Conservation (phyloP, 2,797 vertebrate species). For the Pteronotus mesoamericanus region DNA sequence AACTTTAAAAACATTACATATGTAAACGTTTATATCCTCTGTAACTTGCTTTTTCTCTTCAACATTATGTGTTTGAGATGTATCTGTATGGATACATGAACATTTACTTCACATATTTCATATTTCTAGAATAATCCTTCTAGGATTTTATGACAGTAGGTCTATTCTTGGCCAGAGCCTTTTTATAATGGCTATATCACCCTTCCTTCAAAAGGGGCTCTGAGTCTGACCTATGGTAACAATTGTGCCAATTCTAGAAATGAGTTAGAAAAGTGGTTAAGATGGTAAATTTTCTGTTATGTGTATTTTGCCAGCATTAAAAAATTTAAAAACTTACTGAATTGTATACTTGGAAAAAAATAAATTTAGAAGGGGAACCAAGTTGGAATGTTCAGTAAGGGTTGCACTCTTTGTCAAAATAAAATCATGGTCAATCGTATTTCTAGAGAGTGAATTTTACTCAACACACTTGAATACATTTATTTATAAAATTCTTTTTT, state of each 20-base stretch:
- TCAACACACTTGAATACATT: neutral
- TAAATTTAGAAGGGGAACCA: neutral
- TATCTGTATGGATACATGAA: neutral
- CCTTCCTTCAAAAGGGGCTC: neutral
- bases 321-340: neutral
- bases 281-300: slow-evolving; percentile 2
- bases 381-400: neutral
- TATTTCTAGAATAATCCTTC: neutral
- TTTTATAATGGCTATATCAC: neutral
- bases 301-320: neutral
- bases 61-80: neutral
- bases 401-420: neutral
- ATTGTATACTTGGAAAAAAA: neutral
- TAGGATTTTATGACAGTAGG: neutral
- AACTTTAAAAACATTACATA: neutral
- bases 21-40: neutral
- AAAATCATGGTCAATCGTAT: slow-evolving; percentile 15
- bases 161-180: neutral
- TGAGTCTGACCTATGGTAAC: neutral
- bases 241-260: neutral
- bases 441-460: slow-evolving; percentile 3
- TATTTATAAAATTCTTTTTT: neutral
- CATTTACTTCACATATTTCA: neutral
- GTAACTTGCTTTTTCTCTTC: neutral
- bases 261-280: neutral